Evolutionary conservation across 2,113 vertebrate genomes (phyloP), one percentile per base, ranked within the genome.

Genomic region (Myocastor coypus): DNA sequence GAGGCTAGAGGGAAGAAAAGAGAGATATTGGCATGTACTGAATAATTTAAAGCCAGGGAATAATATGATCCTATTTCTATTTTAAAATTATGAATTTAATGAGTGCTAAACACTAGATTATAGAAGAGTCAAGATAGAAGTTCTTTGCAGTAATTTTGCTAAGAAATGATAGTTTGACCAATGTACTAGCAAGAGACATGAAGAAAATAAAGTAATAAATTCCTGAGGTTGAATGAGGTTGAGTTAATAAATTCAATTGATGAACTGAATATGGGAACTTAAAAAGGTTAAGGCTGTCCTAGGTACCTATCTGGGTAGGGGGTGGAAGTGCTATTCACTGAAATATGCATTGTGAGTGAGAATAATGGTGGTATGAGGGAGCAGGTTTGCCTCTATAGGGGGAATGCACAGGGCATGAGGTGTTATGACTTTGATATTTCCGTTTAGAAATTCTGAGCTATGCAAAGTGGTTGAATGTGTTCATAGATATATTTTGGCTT

Each of bases 171-270:
- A 24, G 10, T 2, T 88, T 88, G 42, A 95, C 52, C 66, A 61
- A 73, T n/a, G 3, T 55, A 46, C 46, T 94, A 17, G n/a, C 14
- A 86, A 52, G 40, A 66, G n/a, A 89, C 32, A 83, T 86, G 46
- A 66, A 96, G 61, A 97, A 57, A 86, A 93, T 68, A 82, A 83
- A 96, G 81, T 93, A 57, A 89, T 71, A 10, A 68, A 83, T 75
- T 90, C 64, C 68, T 82, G 20, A 73, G 32, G 66, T 55, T 37
- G 66, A 57, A 93, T 91, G 37, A 59, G 71, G 1, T 81, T 94
- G 16, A 88, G 87, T 59, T 88, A 80, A 50, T 94, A 28, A 87
- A 87, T 82, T 32, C 77, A 3, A 20, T 5, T 71, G 14, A 52
- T 66, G 32, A 16, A 42, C 66, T 93, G 34, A 24, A 86, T 75